These are phyloP conservation scores for Alloscopus bannaensis DNA, from an alignment of 2,888 invertebrate species.

Conservation along the genomic window DNA sequence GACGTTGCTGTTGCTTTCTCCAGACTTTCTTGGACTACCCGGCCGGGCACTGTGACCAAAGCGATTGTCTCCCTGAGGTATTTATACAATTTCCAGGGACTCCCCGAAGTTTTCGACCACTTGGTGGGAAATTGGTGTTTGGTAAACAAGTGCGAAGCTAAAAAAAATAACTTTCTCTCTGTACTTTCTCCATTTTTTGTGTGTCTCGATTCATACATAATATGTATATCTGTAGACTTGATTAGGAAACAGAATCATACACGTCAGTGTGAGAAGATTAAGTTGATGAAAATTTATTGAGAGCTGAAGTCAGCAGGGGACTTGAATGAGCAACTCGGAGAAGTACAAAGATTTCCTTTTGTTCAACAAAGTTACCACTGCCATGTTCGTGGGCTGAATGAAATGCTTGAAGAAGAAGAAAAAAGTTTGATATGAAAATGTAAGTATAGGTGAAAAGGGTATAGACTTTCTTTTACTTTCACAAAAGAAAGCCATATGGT, in stretches of 20 bases:
- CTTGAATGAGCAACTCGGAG: constrained; percentile 5
- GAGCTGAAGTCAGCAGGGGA: constrained; percentile 54
- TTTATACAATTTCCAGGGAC: constrained; percentile 47
- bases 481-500: too few relatives aligned
- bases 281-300: constrained; percentile 72
- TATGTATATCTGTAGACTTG: constrained; percentile 17
- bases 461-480: too few relatives aligned
- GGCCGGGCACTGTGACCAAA: constrained; percentile 45
- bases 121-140: constrained; percentile 53
- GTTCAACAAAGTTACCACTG: neutral
- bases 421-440: too few relatives aligned
- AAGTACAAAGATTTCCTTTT: too few relatives aligned
- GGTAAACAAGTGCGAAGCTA: constrained; percentile 23
- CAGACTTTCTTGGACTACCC: constrained; percentile 41
- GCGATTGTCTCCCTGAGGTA: constrained; percentile 35
- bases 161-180: constrained; percentile 47
- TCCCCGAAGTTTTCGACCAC: constrained; percentile 51
- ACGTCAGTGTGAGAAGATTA: constrained; percentile 67
- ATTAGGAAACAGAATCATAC: constrained; percentile 48
- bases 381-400: neutral
- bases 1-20: neutral
- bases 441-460: too few relatives aligned
- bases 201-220: neutral
- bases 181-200: constrained; percentile 16
- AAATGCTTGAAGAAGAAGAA: too few relatives aligned